These are phyloP conservation scores for Budorcas taxicolor DNA, from an alignment of 2,113 vertebrate species.

Conservation along the genomic window DNA sequence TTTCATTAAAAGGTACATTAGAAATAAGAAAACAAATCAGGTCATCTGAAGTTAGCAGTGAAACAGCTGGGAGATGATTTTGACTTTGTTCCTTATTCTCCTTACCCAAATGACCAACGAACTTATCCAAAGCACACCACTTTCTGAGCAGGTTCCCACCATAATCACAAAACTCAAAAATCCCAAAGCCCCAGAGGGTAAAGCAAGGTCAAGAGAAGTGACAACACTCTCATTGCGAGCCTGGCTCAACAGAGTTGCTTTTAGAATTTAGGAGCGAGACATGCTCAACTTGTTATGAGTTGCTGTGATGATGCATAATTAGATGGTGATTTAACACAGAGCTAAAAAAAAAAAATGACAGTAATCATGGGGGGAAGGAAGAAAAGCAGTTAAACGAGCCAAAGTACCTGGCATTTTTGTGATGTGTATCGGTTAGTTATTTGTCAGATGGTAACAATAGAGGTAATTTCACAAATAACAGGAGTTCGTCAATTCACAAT, in stretches of 20 bases:
- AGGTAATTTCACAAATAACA: constrained; percentile 75
- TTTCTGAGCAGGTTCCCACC: not conserved
- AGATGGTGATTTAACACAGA: constrained; percentile 71
- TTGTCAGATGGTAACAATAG: constrained; percentile 75
- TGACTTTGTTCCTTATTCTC: not conserved
- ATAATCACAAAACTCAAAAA: constrained; percentile 22
- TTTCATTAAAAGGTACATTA: not conserved
- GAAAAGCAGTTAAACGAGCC: constrained; percentile 67
- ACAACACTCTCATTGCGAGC: not conserved
- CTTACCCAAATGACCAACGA: not conserved
- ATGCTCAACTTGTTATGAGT: constrained; percentile 31
- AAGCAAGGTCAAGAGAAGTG: constrained; percentile 45
- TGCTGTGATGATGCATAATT: constrained; percentile 74
- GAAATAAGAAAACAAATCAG: not conserved
- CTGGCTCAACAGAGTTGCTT: constrained; percentile 54
- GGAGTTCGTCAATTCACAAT: constrained; percentile 57
- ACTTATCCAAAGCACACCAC: not conserved
- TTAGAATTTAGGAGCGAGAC: constrained; percentile 45
- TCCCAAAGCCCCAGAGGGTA: constrained; percentile 2
- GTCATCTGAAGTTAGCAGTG: not conserved
- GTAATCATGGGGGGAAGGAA: constrained; percentile 58
- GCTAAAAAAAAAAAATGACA: constrained; percentile 63
- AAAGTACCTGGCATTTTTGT: constrained; percentile 63
- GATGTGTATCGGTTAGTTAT: constrained; percentile 65
- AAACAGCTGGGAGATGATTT: not conserved